A percentile compares a stretch with the other conserved stretches of the same genome.
Evolutionary conservation across 2,797 vertebrate species (phyloP).

Genomic region (Strix occidentalis): DNA sequence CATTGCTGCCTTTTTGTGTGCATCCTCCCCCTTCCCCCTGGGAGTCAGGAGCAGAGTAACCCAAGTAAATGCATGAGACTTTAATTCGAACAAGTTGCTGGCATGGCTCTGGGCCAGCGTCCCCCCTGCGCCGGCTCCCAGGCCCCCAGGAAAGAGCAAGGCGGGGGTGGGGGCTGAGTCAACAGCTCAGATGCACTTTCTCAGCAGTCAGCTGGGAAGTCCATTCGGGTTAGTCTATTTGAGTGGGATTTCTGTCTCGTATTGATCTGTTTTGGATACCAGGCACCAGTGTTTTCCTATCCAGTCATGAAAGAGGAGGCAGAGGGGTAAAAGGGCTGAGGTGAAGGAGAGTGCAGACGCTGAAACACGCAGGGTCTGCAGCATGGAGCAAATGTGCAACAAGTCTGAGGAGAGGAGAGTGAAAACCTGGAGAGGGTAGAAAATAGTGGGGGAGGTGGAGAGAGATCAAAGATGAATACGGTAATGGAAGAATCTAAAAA

Average conservation of each 20-base stretch:
- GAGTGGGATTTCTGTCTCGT: neutral
- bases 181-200: neutral
- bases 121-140: neutral
- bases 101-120: neutral
- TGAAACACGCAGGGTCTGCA: neutral
- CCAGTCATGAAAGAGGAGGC: neutral
- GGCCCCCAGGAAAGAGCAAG: neutral
- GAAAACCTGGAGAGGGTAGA: neutral
- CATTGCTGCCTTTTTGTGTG: neutral
- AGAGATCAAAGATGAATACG: rapidly evolving
- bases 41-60: neutral
- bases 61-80: neutral
- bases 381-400: rapidly evolving
- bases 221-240: rapidly evolving
- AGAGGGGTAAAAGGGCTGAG: neutral
- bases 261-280: neutral
- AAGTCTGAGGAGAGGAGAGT: neutral
- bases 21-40: neutral
- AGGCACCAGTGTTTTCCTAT: neutral
- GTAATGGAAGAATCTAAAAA: neutral
- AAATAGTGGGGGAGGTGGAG: neutral
- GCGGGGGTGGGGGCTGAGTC: neutral
- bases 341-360: neutral
- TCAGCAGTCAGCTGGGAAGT: neutral
- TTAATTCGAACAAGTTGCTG: neutral